Base-by-base conservation (phyloP, 2,113 vertebrate species). In the Mirounga angustirostris region DNA sequence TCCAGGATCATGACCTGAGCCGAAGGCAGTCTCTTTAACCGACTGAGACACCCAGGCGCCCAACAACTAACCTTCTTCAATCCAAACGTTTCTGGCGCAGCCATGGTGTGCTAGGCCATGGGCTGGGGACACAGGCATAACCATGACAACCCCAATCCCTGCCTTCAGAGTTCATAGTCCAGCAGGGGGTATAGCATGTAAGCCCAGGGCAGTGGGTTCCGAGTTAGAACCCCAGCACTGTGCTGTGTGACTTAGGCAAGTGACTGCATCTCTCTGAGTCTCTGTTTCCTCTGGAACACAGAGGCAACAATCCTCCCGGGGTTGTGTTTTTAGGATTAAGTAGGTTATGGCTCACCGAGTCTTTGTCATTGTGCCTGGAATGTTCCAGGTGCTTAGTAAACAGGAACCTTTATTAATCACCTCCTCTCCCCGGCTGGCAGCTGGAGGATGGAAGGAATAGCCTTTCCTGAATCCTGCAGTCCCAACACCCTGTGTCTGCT, bases 331-430 rank as follows among this genome's bases (percentile, higher is more conserved):
- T 80, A 96, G 89, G 92, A 74, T 83, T 87, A 89, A 91, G 73
- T 89, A 91, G 96, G 84, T 71, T 95, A 83, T 79, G 89, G 78
- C 91, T 96, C 59, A 74, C 33, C 14, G 79, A 95, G 86, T 73
- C 95, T 97, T 98, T 94, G 96, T 97, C 79, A 92, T 80, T 86
- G 92, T 87, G 94, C 92, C 92, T 97, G 97, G 95, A 97, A 96
- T 97, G 97, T 97, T 93, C 95, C 96, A 98, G 97, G 96, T 98
- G 82, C 88, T 97, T 95, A 82, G 95, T 98, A 97, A 98, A 98
- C 97, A 98, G 96, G 98, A 98, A 98, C 95, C 61, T 95, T 91
- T 94, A 97, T 98, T 97, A 97, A 98, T 96, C 97, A 97, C 43
- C 97, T 93, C 89, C 85, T 95, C 95, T 71, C 87, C 87, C 52